Percentiles rank a stretch among this genome's conserved stretches.
phyloP scores from a whole-genome alignment of 2,797 vertebrate species.

The Syndactyla subalaris region DNA sequence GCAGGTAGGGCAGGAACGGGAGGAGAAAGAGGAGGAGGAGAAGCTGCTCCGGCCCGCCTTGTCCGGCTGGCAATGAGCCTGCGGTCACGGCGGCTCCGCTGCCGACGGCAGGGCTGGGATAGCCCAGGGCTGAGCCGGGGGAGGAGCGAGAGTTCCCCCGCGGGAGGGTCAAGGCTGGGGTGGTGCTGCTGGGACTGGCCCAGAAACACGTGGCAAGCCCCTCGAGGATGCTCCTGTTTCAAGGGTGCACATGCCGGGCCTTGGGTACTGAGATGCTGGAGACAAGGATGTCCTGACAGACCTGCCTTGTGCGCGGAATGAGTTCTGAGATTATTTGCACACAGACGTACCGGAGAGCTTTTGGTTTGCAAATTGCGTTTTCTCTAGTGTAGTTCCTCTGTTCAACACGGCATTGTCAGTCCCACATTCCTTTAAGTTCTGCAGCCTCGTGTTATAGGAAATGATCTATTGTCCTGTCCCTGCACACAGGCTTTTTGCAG shows the following conservation, averaged over 20 bases:
- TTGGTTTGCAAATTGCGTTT: rapidly evolving
- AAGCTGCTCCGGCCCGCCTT: neutral
- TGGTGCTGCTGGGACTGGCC: neutral
- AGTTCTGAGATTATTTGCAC: rapidly evolving
- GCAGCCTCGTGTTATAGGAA: rapidly evolving
- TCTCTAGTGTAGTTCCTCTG: neutral
- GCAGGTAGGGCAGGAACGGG: neutral
- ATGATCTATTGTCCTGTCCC: neutral
- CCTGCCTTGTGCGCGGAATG: rapidly evolving
- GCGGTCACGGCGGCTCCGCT: rapidly evolving
- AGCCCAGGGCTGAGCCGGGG: neutral
- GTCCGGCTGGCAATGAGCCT: rapidly evolving
- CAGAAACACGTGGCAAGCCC: too few species aligned
- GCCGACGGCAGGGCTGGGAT: neutral
- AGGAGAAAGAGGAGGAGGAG: neutral
- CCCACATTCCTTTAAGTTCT: neutral
- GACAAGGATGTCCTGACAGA: rapidly evolving
- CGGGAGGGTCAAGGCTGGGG: too few species aligned
- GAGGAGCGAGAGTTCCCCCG: neutral
- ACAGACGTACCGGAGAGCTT: rapidly evolving
- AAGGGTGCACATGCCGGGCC: neutral
- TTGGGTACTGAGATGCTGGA: neutral
- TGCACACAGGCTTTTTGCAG: rapidly evolving
- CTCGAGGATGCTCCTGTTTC: neutral
- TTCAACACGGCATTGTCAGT: neutral